phyloP scores from a whole-genome alignment of 2,888 invertebrate species.

The Neoascia interrupta region DNA sequence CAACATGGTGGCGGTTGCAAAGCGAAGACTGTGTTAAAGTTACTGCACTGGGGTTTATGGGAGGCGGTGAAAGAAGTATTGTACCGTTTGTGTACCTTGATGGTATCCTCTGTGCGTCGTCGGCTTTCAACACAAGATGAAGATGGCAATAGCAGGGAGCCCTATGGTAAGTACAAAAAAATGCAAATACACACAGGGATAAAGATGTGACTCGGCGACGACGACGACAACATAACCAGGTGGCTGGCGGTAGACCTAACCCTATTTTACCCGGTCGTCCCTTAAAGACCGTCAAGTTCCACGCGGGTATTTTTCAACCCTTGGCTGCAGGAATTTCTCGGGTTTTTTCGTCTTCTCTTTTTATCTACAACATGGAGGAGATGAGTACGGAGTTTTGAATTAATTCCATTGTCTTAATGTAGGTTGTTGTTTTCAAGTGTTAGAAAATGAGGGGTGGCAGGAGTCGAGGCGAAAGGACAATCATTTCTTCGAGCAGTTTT shows the following conservation, averaged over 20 bases:
- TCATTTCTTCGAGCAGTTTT: constrained; percentile 2
- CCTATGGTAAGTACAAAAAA: constrained; percentile 31
- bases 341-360: constrained; percentile 5
- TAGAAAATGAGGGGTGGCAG: constrained; percentile 26
- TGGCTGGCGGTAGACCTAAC: constrained; percentile 64
- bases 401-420: constrained; percentile 69
- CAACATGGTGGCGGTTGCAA: constrained; percentile 56
- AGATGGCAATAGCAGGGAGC: constrained; percentile 27
- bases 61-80: not conserved
- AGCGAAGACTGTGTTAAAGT: constrained; percentile 34
- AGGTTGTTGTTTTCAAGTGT: constrained; percentile 68
- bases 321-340: constrained; percentile 52
- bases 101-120: constrained; percentile 48
- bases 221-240: constrained; percentile 62
- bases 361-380: constrained; percentile 27
- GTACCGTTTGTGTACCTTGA: constrained; percentile 17
- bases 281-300: constrained; percentile 60
- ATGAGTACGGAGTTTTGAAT: constrained; percentile 67
- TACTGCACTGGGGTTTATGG: constrained; percentile 10
- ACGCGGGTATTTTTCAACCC: constrained; percentile 57
- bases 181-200: constrained; percentile 66
- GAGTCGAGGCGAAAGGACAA: constrained; percentile 29
- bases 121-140: constrained; percentile 54
- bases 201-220: constrained; percentile 67
- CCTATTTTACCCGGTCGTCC: constrained; percentile 47